phyloP scores from a whole-genome alignment of 2,888 invertebrate species.

The Acrobasis repandana region DNA sequence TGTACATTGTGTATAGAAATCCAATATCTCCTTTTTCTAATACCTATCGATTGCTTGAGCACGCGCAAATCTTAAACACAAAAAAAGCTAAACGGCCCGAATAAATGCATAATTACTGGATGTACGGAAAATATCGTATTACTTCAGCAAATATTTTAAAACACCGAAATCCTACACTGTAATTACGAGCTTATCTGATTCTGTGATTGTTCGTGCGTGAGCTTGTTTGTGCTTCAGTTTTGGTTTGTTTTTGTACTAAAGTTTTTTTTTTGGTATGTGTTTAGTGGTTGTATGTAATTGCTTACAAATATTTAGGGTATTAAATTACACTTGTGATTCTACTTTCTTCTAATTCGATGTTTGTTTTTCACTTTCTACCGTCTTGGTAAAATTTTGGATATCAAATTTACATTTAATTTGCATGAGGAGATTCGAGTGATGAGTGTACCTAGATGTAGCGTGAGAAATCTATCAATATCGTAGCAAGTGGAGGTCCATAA shows the following conservation, averaged over 20 bases:
- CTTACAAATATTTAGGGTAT: slow-evolving; percentile 12
- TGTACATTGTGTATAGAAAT: not conserved
- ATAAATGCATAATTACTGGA: slow-evolving; percentile 12
- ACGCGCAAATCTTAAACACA: slow-evolving; percentile 11
- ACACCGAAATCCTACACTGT: slow-evolving; percentile 14
- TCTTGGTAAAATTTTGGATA: no score
- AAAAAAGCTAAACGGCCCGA: slow-evolving; percentile 3
- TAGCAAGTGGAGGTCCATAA: no score
- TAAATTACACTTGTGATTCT: not conserved
- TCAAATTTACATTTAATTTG: no score
- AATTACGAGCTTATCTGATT: slow-evolving; percentile 19
- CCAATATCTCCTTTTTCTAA: not conserved
- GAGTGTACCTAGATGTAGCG: not conserved
- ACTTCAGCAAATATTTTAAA: slow-evolving; percentile 14
- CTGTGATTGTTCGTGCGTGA: slow-evolving; percentile 13
- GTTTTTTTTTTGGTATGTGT: not conserved
- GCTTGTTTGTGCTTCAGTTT: slow-evolving; percentile 5
- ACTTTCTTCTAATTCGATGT: not conserved
- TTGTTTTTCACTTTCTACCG: not conserved
- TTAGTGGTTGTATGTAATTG: not conserved
- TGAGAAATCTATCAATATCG: no score
- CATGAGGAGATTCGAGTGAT: no score
- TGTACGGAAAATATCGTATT: slow-evolving; percentile 12
- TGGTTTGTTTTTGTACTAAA: not conserved
- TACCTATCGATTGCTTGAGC: slow-evolving; percentile 1